These are phyloP conservation scores for Galerucella pusilla DNA, from an alignment of 2,888 invertebrate genomes.

Conservation along the genomic window DNA sequence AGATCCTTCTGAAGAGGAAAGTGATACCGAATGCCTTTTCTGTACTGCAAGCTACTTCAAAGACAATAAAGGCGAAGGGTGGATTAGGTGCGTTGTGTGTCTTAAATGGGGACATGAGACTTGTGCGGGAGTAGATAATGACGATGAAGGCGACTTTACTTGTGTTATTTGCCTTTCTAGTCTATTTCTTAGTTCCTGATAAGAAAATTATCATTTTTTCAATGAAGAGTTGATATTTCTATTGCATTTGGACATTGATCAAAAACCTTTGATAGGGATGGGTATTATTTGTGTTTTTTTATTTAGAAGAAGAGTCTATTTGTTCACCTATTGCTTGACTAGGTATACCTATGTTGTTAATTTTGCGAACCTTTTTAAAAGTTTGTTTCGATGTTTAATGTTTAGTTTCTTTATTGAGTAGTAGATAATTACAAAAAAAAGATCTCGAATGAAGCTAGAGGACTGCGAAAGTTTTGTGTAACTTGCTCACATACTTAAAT, in stretches of 20 bases:
- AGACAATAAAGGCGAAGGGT: too few species aligned
- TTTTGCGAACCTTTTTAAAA: slow-evolving; percentile 12
- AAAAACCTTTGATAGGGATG: slow-evolving; percentile 20
- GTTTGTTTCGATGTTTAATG: slow-evolving; percentile 17
- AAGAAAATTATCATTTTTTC: slow-evolving; percentile 12
- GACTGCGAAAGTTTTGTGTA: too few species aligned
- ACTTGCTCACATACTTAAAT: too few species aligned
- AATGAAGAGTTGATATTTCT: slow-evolving; percentile 12
- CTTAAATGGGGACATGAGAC: too few species aligned
- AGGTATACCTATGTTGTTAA: slow-evolving; percentile 6
- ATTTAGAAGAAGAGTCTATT: not conserved
- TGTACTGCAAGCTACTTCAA: too few species aligned
- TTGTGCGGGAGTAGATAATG: too few species aligned
- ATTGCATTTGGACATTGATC: slow-evolving; percentile 13
- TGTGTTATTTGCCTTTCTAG: not conserved
- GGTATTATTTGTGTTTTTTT: slow-evolving; percentile 12
- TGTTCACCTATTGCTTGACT: slow-evolving; percentile 12
- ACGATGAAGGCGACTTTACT: slow-evolving; percentile 14
- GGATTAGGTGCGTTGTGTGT: too few species aligned
- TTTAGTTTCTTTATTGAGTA: slow-evolving; percentile 7
- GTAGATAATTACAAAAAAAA: slow-evolving; percentile 19
- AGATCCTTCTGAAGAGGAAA: too few species aligned
- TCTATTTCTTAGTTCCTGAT: slow-evolving; percentile 18
- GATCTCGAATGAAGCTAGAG: slow-evolving; percentile 1
- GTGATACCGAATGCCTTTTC: too few species aligned